phyloP scores from a whole-genome alignment of 2,113 vertebrate species.

The Prochilodus magdalenae region DNA sequence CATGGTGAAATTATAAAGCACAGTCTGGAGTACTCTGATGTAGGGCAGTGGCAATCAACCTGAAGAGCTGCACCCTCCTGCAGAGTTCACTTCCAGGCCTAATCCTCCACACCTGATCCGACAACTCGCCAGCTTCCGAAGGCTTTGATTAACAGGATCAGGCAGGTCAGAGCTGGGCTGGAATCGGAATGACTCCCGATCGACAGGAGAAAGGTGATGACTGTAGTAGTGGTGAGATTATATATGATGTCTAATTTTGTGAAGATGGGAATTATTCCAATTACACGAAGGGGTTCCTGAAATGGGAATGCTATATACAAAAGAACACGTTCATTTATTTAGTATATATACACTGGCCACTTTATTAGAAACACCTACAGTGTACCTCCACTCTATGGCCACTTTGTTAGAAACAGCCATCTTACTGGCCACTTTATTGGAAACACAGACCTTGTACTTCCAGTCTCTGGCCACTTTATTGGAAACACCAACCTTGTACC shows the following conservation, averaged over 20 bases:
- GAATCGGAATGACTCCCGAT: neutral
- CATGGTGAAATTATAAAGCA: neutral
- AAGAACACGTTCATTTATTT: no score
- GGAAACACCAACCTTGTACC: no score
- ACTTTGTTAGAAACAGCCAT: no score
- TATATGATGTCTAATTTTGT: neutral
- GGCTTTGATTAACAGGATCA: neutral
- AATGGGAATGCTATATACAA: no score
- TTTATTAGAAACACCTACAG: no score
- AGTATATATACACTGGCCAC: no score
- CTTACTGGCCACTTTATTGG: no score
- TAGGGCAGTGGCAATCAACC: neutral
- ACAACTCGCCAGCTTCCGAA: neutral
- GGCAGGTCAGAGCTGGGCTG: neutral
- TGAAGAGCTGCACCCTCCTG: neutral
- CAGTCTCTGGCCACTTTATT: no score
- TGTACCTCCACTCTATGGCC: no score
- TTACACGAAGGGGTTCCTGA: no score
- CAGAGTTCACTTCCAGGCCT: neutral
- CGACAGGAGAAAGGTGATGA: neutral
- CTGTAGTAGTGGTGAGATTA: neutral
- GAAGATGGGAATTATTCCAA: neutral
- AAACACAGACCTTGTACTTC: no score
- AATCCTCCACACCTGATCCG: neutral
- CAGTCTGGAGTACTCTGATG: neutral